A percentile compares a stretch with the other conserved stretches of the same genome.
These are phyloP conservation scores for Cassiopea xamachana DNA, from an alignment of 30 jellyfish, hydroid and myxozoan genomes.

Conservation along the genomic window DNA sequence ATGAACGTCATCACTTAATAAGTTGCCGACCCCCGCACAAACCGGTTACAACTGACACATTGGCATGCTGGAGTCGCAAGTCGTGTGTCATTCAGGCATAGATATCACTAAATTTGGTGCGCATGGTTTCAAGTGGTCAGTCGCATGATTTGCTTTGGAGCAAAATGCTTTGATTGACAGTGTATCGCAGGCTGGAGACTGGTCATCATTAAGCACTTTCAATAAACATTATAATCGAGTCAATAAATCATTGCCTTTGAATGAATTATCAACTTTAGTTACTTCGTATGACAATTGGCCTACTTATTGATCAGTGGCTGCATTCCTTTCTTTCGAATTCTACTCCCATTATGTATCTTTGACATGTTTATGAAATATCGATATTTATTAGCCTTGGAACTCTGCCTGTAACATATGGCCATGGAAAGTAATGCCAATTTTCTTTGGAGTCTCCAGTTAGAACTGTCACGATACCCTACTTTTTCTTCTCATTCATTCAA, in stretches of 20 bases:
- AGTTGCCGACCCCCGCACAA: conserved; percentile 23
- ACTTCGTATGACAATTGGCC: background rate
- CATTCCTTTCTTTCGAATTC: background rate
- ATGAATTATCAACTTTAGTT: background rate
- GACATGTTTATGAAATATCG: background rate
- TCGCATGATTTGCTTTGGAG: background rate
- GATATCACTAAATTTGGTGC: conserved; percentile 18
- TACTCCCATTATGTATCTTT: background rate
- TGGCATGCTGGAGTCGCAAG: conserved; percentile 43
- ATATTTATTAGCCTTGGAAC: background rate
- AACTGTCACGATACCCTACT: background rate
- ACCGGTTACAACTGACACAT: conserved; percentile 32
- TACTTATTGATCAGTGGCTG: background rate
- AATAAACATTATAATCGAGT: conserved; percentile 1
- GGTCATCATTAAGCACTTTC: conserved; percentile 27
- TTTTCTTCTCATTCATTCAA: no score
- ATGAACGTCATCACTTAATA: background rate
- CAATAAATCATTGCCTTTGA: background rate
- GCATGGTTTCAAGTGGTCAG: conserved; percentile 11
- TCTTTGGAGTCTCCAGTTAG: conserved; percentile 6
- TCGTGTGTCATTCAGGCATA: conserved; percentile 16
- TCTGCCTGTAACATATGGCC: background rate
- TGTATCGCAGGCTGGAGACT: conserved; percentile 24
- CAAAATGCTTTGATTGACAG: background rate
- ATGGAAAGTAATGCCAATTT: background rate